Evolutionary conservation across 2,888 invertebrate species (phyloP).

Genomic region (Brachynemurus nebulosus): DNA sequence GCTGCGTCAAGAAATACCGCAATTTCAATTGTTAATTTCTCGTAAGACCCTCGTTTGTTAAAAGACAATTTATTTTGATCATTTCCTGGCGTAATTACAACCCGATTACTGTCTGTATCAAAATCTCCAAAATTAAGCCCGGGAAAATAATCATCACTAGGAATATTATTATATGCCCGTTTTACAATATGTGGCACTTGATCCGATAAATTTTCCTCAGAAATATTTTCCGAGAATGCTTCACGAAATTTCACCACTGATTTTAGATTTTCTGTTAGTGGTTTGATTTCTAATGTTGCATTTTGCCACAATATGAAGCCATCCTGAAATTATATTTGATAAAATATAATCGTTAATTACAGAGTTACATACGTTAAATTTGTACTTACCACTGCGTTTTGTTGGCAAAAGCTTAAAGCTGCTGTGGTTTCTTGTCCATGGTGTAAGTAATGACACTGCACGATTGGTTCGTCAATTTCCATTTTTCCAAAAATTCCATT

Average conservation of each 20-base stretch:
- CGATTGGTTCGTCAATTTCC: conserved; percentile 22
- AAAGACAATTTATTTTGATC: neutral
- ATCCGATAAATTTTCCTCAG: conserved; percentile 16
- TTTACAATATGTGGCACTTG: conserved; percentile 43
- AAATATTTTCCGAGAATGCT: conserved; percentile 25
- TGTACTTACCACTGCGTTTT: conserved; percentile 44
- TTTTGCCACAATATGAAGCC: conserved; percentile 54
- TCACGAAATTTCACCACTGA: conserved; percentile 31
- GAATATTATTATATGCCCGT: conserved; percentile 34
- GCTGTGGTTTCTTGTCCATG: conserved; percentile 41
- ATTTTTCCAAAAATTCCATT: conserved; percentile 32
- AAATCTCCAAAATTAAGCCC: conserved; percentile 14
- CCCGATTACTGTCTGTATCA: conserved; percentile 17
- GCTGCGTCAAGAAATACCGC: conserved; percentile 63
- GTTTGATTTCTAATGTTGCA: conserved; percentile 54
- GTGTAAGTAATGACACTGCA: conserved; percentile 52
- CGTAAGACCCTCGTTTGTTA: conserved; percentile 11
- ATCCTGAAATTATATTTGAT: conserved; percentile 40
- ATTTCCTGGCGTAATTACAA: neutral
- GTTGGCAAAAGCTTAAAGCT: conserved; percentile 51
- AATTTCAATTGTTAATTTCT: conserved; percentile 48
- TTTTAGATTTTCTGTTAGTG: conserved; percentile 35
- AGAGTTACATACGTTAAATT: too few relatives aligned
- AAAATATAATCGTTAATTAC: too few relatives aligned
- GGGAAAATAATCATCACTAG: conserved; percentile 30